Evolutionary conservation across 2,888 invertebrate species (phyloP), one percentile per base, ranked within the genome.

Genomic region (Apotomis betuletana): DNA sequence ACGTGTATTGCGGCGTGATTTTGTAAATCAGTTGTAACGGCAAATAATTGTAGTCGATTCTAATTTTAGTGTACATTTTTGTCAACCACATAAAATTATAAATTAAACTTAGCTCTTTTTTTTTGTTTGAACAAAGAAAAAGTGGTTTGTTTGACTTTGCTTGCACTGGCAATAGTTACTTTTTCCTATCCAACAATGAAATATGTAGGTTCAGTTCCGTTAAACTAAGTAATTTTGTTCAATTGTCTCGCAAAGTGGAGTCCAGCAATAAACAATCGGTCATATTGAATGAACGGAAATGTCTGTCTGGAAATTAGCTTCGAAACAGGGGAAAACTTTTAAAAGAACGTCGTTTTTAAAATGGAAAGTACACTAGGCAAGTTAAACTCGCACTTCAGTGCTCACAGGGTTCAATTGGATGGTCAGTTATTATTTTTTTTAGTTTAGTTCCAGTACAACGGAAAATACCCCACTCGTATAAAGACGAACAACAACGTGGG

Each of bases 271-370:
- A 90, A 93, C 92, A 91, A 92, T 92, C 90, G 93, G 82, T 92
- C 90, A 92, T 92, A 92, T 87, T 92, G 91, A 93, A 93, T 93
- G 92, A 91, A 84, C 92, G 92, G 92, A 93, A 92, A 91, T 90
- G 92, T 92, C 90, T 84, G 90, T 87, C 87, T 87, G 85, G 85
- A 91, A 93, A 92, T 92, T 92, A 90, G 87, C 87, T 87, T 81
- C 85, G 85, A 88, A 89, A 92, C 93, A 92, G 90, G 90, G 87
- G 90, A 93, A 92, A 91, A 90, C 91, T 87, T 90, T 93, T 92
- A 88, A 87, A 87, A 87, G 86, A 80, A 80, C 77, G 78, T 80
- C 83, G 84, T 90, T 90, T 89, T 87, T 80, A 83, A 85, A 87
- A 85, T 84, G 84, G 85, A 87, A 86, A 88, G 60, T 54, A 54